These are phyloP conservation scores for Periplaneta americana DNA, from an alignment of 1,140 invertebrate genomes.

Conservation along the genomic window DNA sequence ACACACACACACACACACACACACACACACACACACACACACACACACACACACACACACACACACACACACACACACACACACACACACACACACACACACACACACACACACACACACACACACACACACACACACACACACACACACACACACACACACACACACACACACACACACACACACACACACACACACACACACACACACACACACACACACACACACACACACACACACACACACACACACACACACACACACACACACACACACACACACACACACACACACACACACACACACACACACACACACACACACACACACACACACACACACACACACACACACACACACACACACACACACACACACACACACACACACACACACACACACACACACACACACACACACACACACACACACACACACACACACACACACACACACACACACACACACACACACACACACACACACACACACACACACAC, in stretches of 20 bases:
- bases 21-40: slow-evolving; percentile 22
- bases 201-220: slow-evolving; percentile 28
- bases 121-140: slow-evolving; percentile 19
- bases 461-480: slow-evolving; percentile 27
- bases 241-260: slow-evolving; percentile 21
- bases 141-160: slow-evolving; percentile 19
- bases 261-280: slow-evolving; percentile 21
- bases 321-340: slow-evolving; percentile 22
- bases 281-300: slow-evolving; percentile 21
- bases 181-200: slow-evolving; percentile 20
- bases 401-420: slow-evolving; percentile 28
- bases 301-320: slow-evolving; percentile 21
- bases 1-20: slow-evolving; percentile 23
- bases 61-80: slow-evolving; percentile 23
- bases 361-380: slow-evolving; percentile 26
- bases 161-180: slow-evolving; percentile 19
- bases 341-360: slow-evolving; percentile 18
- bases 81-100: slow-evolving; percentile 20
- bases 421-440: slow-evolving; percentile 28
- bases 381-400: slow-evolving; percentile 30
- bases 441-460: slow-evolving; percentile 26
- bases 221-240: slow-evolving; percentile 32
- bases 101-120: slow-evolving; percentile 19
- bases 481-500: slow-evolving; percentile 28
- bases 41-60: slow-evolving; percentile 24